Conservation (phyloP, 1,140 invertebrate species). For the Luehdorfia chinensis region DNA sequence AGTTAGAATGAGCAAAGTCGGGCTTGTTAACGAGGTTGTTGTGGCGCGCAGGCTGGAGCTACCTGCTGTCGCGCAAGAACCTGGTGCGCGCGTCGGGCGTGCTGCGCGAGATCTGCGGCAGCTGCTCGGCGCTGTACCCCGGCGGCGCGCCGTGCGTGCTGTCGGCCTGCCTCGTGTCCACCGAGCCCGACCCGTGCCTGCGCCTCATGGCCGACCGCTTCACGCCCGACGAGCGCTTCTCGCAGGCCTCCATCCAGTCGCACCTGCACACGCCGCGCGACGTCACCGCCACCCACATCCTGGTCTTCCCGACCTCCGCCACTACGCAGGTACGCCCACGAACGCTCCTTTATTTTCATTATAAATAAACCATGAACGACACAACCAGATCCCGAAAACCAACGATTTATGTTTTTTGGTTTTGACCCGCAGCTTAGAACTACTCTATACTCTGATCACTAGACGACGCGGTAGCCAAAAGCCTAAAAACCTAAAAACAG, state of each 20-base stretch:
- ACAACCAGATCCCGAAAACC: no score
- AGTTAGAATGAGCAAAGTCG: no score
- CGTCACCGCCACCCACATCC: constrained; percentile 97
- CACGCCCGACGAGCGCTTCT: constrained; percentile 94
- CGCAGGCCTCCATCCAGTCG: constrained; percentile 89
- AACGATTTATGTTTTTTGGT: no score
- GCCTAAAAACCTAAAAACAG: no score
- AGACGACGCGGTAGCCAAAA: no score
- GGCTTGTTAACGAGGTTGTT: no score
- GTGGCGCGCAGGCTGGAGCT: constrained; percentile 96
- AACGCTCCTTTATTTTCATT: no score
- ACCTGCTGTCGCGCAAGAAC: constrained; percentile 93
- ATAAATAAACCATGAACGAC: no score
- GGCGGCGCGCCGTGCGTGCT: constrained; percentile 92
- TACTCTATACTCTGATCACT: background rate
- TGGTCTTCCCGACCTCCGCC: constrained; percentile 98
- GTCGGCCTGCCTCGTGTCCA: constrained; percentile 97
- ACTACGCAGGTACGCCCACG: constrained; percentile 89
- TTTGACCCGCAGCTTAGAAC: background rate
- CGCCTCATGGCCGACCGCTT: constrained; percentile 97
- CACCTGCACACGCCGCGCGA: constrained; percentile 94
- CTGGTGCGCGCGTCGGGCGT: constrained; percentile 91
- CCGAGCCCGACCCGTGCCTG: constrained; percentile 96
- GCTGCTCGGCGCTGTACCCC: constrained; percentile 90
- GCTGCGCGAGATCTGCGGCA: constrained; percentile 93